A percentile compares a stretch with the other conserved stretches of the same genome.
phyloP scores from a whole-genome alignment of 2,888 invertebrate genomes.

The Tenthredo distinguenda region DNA sequence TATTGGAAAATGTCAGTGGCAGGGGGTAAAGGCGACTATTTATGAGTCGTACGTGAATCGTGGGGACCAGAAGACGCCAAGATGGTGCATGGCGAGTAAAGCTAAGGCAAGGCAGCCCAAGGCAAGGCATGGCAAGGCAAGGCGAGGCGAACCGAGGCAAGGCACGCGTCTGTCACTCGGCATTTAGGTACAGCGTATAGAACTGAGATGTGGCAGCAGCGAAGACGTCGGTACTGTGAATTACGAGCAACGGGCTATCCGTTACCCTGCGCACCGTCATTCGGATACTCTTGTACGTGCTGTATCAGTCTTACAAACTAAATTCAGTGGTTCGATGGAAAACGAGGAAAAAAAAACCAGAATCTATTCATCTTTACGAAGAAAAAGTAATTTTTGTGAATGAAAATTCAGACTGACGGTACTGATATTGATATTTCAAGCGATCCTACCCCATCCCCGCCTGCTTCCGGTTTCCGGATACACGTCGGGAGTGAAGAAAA shows the following conservation, averaged over 20 bases:
- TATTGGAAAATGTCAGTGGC: constrained; percentile 74
- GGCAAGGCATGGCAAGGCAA: constrained; percentile 49
- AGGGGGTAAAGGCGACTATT: constrained; percentile 66
- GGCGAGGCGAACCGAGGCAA: constrained; percentile 51
- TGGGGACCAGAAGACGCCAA: constrained; percentile 44
- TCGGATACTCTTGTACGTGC: not conserved
- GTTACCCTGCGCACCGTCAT: constrained; percentile 34
- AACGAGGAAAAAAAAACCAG: not conserved
- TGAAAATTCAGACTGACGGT: not conserved
- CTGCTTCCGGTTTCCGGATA: not conserved
- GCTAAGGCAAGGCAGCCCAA: constrained; percentile 43
- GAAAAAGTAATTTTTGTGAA: not conserved
- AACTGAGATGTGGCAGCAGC: constrained; percentile 39
- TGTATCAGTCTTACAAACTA: not conserved
- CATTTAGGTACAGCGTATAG: constrained; percentile 40
- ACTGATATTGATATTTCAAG: not conserved
- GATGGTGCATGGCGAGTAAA: constrained; percentile 15
- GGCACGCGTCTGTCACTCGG: constrained; percentile 53
- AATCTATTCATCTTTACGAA: not conserved
- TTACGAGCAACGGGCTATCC: constrained; percentile 46
- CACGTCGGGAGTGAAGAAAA: not conserved
- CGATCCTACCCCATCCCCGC: not conserved
- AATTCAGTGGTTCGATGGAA: not conserved
- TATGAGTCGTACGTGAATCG: constrained; percentile 76
- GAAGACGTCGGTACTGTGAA: constrained; percentile 49